phyloP scores from a whole-genome alignment of 2,797 vertebrate species.

The Nyctibius grandis region DNA sequence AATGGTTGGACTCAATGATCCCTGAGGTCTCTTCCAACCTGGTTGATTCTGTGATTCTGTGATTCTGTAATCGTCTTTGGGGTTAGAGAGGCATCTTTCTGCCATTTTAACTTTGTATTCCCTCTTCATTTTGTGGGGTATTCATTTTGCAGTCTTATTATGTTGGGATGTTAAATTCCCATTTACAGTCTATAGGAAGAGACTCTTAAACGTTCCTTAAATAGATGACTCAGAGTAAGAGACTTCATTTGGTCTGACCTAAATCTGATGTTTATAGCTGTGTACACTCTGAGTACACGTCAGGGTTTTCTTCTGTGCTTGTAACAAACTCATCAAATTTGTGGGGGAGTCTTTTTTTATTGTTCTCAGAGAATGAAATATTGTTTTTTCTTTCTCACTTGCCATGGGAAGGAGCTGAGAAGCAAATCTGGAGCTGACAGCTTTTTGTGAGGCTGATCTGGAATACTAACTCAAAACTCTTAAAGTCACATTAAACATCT shows the following conservation, averaged over 20 bases:
- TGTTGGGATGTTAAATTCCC: not conserved
- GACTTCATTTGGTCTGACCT: not conserved
- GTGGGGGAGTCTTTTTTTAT: not conserved
- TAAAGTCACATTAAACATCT: slow-evolving; percentile 34
- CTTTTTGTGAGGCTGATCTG: not conserved
- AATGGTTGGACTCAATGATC: too few relatives aligned
- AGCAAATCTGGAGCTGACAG: slow-evolving; percentile 9
- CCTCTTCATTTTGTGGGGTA: not conserved
- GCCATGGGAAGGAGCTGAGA: not conserved
- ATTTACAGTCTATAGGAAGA: not conserved
- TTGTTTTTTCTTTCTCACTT: not conserved
- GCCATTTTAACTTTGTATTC: not conserved
- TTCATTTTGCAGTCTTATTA: not conserved
- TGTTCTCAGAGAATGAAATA: slow-evolving; percentile 22
- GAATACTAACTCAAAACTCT: slow-evolving; percentile 33
- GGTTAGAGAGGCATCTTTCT: not conserved
- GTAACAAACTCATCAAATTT: not conserved
- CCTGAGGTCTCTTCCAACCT: too few relatives aligned
- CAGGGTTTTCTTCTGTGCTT: slow-evolving; percentile 16
- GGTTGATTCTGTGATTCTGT: too few relatives aligned
- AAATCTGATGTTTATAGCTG: slow-evolving; percentile 11
- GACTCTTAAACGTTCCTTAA: not conserved
- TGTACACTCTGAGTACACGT: not conserved
- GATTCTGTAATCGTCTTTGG: not conserved
- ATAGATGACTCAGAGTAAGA: not conserved